A percentile compares a stretch with the other conserved stretches of the same genome.
Conservation (phyloP, 2,797 vertebrate species). For the Fundulus diaphanus region DNA sequence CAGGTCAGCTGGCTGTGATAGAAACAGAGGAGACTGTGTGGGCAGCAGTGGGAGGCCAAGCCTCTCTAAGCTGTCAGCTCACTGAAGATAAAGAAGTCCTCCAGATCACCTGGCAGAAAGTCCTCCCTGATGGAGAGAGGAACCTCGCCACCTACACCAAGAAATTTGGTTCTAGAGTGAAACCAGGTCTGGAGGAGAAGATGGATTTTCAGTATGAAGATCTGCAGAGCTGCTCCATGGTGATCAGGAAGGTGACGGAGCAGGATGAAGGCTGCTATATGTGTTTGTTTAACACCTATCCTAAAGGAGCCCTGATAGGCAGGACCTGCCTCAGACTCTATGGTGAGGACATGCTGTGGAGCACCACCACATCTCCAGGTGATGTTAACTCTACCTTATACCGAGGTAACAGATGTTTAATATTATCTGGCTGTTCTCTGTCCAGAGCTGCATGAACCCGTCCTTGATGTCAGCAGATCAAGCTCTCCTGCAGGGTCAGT, state of each 20-base stretch:
- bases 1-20: not conserved
- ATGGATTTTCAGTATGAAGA: slow-evolving; percentile 13
- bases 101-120: slow-evolving; percentile 63
- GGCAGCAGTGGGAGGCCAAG: not conserved
- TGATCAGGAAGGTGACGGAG: slow-evolving; percentile 19
- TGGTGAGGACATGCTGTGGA: slow-evolving; percentile 21
- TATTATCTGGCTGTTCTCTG: not conserved
- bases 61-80: not conserved
- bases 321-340: slow-evolving; percentile 41
- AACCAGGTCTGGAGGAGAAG: not conserved
- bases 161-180: not conserved
- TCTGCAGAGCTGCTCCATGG: slow-evolving; percentile 45
- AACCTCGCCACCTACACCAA: slow-evolving; percentile 16
- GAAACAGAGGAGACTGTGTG: not conserved
- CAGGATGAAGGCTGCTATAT: slow-evolving; percentile 49
- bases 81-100: slow-evolving; percentile 3
- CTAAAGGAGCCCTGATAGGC: slow-evolving; percentile 27
- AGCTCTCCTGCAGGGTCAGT: not conserved
- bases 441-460: slow-evolving; percentile 9
- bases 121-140: fast-evolving
- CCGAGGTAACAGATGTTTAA: no score
- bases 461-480: not conserved
- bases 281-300: slow-evolving; percentile 55
- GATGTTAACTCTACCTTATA: not conserved
- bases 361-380: not conserved